These are phyloP conservation scores for Tursiops truncatus DNA, from an alignment of 2,113 vertebrate species.

Conservation along the genomic window DNA sequence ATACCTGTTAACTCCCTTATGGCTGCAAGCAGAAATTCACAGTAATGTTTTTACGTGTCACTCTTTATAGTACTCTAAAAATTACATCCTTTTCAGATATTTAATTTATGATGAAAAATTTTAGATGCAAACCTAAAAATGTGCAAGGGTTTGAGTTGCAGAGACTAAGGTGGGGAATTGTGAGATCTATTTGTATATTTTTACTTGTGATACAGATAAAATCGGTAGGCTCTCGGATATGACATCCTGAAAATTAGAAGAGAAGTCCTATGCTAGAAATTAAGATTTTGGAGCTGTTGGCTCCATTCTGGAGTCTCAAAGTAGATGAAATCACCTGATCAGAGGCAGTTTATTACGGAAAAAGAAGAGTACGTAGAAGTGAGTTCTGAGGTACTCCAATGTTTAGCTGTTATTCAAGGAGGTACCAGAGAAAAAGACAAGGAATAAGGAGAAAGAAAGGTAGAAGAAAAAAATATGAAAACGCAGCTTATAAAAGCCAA, in stretches of 20 bases:
- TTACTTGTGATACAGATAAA: not conserved
- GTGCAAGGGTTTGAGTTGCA: not conserved
- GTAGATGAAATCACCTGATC: not conserved
- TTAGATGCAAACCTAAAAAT: not conserved
- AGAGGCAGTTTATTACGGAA: not conserved
- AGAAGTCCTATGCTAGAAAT: not conserved
- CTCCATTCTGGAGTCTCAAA: not conserved
- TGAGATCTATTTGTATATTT: not conserved
- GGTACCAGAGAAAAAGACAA: not conserved
- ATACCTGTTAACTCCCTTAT: not conserved
- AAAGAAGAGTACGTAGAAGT: not conserved
- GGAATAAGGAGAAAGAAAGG: not conserved
- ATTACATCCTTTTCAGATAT: not conserved
- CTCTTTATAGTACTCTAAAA: not conserved
- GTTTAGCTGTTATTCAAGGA: not conserved
- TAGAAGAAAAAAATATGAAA: not conserved
- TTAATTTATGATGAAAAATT: not conserved
- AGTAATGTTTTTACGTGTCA: not conserved
- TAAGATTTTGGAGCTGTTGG: not conserved
- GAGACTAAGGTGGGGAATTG: not conserved
- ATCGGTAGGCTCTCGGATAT: not conserved
- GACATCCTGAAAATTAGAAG: not conserved
- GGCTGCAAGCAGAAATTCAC: not conserved
- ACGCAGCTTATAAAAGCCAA: not conserved
- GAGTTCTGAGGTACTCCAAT: not conserved